A percentile compares a stretch with the other conserved stretches of the same genome.
These are phyloP conservation scores for Bungarus multicinctus DNA, from an alignment of 2,113 vertebrate species.

Conservation along the genomic window DNA sequence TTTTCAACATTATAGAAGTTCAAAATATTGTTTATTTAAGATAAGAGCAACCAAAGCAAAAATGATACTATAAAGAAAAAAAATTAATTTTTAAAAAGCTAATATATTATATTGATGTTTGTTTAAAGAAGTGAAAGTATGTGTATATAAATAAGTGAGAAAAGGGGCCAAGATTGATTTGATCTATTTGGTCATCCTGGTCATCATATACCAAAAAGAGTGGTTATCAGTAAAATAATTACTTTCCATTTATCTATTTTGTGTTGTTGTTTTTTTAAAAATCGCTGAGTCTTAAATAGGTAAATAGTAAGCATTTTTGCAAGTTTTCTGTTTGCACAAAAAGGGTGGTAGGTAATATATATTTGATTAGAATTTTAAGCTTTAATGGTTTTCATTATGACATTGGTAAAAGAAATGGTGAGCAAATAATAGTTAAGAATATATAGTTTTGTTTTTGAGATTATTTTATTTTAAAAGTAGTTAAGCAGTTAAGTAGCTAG, in stretches of 20 bases:
- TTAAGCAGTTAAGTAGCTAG: neutral
- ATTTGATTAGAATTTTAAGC: neutral
- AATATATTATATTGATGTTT: neutral
- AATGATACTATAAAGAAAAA: neutral
- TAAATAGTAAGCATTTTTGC: neutral
- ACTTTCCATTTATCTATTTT: no score
- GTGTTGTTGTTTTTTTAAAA: neutral
- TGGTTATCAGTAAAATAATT: neutral
- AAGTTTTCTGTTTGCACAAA: neutral
- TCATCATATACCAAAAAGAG: neutral
- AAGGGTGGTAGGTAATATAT: no score
- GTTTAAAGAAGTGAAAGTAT: neutral
- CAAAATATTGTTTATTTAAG: neutral
- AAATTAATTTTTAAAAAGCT: neutral
- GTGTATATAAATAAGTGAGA: neutral
- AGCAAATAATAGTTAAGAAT: neutral
- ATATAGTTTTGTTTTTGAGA: neutral
- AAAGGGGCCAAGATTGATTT: neutral
- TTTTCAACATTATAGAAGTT: slow-evolving; percentile 10
- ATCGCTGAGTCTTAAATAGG: neutral
- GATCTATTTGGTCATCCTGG: neutral
- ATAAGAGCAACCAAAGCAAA: neutral
- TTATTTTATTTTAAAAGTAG: neutral
- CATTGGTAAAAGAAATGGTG: neutral
- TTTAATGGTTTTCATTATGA: neutral